Conservation (phyloP, 2,113 vertebrate genomes). For the Ceuthmochares aereus region DNA sequence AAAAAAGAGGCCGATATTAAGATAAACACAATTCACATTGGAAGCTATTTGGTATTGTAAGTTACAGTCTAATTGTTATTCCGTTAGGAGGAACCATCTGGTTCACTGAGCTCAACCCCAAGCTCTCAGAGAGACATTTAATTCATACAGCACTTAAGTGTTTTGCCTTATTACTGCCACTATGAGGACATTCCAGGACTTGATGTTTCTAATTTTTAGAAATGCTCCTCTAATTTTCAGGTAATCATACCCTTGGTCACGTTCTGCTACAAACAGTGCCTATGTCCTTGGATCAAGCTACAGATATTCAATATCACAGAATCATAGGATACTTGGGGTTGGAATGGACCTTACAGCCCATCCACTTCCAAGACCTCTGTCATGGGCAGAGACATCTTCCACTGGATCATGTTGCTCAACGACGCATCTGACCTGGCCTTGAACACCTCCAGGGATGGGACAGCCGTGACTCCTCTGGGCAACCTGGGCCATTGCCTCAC, state of each 20-base stretch:
- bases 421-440: no score
- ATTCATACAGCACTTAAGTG: background rate
- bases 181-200: background rate
- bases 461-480: no score
- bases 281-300: background rate
- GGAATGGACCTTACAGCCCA: no score
- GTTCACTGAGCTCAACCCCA: background rate
- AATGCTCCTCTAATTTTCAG: background rate
- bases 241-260: background rate
- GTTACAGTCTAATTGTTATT: background rate
- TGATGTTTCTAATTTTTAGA: background rate
- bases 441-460: no score
- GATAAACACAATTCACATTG: background rate
- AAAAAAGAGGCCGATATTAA: background rate
- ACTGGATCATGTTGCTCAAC: no score
- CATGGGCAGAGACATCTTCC: no score
- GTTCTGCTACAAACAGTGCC: background rate
- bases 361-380: no score
- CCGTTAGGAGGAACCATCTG: background rate
- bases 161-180: background rate
- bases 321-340: no score
- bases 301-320: background rate
- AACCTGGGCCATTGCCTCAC: no score
- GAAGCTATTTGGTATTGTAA: background rate
- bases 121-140: background rate